Evolutionary conservation across 2,888 invertebrate genomes (phyloP).

Genomic region (Acrobasis suavella): DNA sequence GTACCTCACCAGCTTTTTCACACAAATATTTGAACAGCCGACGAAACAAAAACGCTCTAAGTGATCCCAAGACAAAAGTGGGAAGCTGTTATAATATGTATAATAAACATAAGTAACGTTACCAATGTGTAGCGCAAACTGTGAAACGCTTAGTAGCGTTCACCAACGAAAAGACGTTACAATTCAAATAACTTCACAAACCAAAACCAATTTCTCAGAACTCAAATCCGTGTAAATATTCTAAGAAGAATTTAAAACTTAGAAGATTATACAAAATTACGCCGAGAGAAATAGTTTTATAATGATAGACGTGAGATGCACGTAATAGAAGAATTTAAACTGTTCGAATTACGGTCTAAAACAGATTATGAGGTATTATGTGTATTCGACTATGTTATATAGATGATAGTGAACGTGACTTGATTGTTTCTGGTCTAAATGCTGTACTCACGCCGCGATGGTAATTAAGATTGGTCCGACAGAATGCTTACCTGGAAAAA

Average conservation of each 20-base stretch:
- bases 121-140: constrained; percentile 56
- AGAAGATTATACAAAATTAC: constrained; percentile 49
- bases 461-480: constrained; percentile 12
- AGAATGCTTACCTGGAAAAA: constrained; percentile 55
- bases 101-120: constrained; percentile 50
- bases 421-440: constrained; percentile 22
- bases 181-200: constrained; percentile 40
- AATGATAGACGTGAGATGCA: constrained; percentile 19
- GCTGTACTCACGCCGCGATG: constrained; percentile 20
- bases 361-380: constrained; percentile 33
- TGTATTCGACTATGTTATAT: constrained; percentile 31
- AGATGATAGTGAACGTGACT: constrained; percentile 23
- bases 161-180: constrained; percentile 43
- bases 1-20: constrained; percentile 52
- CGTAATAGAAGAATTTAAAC: constrained; percentile 45
- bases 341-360: constrained; percentile 55
- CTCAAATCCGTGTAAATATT: not conserved
- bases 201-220: constrained; percentile 31
- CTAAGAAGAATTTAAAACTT: constrained; percentile 1
- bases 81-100: constrained; percentile 46
- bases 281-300: constrained; percentile 44
- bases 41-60: constrained; percentile 56
- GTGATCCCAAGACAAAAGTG: constrained; percentile 46
- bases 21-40: constrained; percentile 52
- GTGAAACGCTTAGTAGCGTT: constrained; percentile 53